These are phyloP conservation scores for Temnothorax curvispinosus DNA, from an alignment of 1,140 invertebrate species.

Conservation along the genomic window DNA sequence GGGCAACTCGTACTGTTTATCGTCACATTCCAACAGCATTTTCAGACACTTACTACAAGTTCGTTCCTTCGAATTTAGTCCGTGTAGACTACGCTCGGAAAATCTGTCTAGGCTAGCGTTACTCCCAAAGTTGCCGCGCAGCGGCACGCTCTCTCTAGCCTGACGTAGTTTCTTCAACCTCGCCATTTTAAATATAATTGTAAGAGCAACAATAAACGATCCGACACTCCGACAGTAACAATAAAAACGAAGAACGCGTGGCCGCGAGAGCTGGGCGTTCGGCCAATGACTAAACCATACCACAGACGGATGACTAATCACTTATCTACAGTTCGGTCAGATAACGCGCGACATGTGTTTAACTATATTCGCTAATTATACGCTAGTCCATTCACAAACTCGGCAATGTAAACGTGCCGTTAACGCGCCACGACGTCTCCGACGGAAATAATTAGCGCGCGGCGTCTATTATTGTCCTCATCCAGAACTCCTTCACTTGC, in stretches of 20 bases:
- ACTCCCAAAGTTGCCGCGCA: conserved; percentile 74
- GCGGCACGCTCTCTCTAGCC: conserved; percentile 66
- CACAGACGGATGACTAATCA: conserved; percentile 63
- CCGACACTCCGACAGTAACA: background rate
- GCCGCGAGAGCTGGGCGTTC: background rate
- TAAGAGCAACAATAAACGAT: background rate
- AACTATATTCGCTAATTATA: background rate
- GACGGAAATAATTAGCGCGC: conserved; percentile 13
- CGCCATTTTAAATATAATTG: conserved; percentile 9
- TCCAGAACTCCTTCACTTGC: background rate
- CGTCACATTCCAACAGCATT: background rate
- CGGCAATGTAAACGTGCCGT: background rate
- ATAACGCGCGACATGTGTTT: conserved; percentile 8
- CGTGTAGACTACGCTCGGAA: conserved; percentile 79
- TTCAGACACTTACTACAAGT: conserved; percentile 71
- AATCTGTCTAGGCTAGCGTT: conserved; percentile 79
- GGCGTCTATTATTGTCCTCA: conserved; percentile 8
- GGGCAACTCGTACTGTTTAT: background rate
- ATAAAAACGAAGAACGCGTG: background rate
- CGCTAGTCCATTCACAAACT: conserved; percentile 25
- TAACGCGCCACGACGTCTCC: background rate
- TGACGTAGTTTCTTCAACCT: background rate
- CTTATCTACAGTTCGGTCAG: conserved; percentile 35
- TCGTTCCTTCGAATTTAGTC: conserved; percentile 55
- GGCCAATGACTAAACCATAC: conserved; percentile 27